Conservation (phyloP, 2,888 invertebrate genomes). For the Drosophila diplacantha region DNA sequence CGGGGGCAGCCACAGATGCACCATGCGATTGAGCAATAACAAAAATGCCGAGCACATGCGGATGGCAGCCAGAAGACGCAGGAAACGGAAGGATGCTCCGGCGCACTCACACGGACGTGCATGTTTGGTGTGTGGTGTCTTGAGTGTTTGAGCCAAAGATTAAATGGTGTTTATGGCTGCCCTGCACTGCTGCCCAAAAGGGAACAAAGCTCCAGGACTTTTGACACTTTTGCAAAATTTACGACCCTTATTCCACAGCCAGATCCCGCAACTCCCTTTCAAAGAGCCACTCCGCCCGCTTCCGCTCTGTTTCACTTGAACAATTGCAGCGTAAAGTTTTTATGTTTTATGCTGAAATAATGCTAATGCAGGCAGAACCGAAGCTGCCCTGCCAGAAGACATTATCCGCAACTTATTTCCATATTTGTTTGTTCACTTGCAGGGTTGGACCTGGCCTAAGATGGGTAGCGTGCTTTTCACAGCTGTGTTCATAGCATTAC, state of each 20-base stretch:
- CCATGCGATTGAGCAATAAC: constrained; percentile 47
- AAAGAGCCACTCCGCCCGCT: constrained; percentile 6
- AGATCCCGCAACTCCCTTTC: background rate
- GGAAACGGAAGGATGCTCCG: constrained; percentile 39
- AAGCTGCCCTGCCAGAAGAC: constrained; percentile 26
- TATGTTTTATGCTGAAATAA: constrained; percentile 40
- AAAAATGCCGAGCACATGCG: constrained; percentile 49
- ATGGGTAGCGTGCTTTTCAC: constrained; percentile 87
- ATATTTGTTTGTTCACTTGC: constrained; percentile 72
- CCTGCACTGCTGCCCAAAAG: constrained; percentile 28
- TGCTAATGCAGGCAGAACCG: constrained; percentile 34
- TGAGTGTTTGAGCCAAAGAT: constrained; percentile 70
- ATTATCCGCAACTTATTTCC: constrained; percentile 45
- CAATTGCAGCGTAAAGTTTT: constrained; percentile 40
- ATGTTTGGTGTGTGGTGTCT: constrained; percentile 31
- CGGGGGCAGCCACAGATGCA: background rate
- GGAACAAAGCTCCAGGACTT: constrained; percentile 53
- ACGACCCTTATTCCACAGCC: constrained; percentile 41
- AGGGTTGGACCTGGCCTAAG: constrained; percentile 92
- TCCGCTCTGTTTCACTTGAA: constrained; percentile 26
- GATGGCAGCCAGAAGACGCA: constrained; percentile 30
- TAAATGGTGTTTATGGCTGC: constrained; percentile 71
- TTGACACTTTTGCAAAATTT: constrained; percentile 68
- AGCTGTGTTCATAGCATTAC: constrained; percentile 86
- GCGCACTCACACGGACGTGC: constrained; percentile 19